Base-by-base conservation (phyloP, 2,888 invertebrate species). In the Drosophila neotestacea region DNA sequence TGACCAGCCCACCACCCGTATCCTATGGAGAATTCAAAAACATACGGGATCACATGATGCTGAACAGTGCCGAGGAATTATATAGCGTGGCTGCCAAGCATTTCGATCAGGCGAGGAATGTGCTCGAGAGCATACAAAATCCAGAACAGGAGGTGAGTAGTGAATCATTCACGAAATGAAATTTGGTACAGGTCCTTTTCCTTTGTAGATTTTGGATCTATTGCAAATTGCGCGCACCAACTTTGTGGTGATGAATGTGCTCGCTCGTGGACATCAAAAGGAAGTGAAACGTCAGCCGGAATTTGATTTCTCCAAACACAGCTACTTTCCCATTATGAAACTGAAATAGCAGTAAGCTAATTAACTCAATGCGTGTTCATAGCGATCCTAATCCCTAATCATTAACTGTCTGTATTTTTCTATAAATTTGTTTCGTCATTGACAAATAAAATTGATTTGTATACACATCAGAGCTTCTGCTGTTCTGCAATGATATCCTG, bases 151-250 rank as follows among this genome's bases (percentile, higher is more conserved):
- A 97, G 94, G 96, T 96, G 91, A 92, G 88, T 67, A 13, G 2
- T 28, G 2, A n/a, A 27, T 1, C 4, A n/a, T 5, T 42, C 16
- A 1, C 0, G 16, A 16, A 16, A 16, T 41, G 9, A 7, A 13
- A 7, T 4, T 16, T 4, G 9, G 32, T 32, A 32, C 6, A 22
- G 10, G 10, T 5, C 2, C 3, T 11, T 2, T 27, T 42, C 10
- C 74, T 73, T 94, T 94, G 16, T 93, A 97, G 96, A 95, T 97
- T 68, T 93, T 94, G 32, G 96, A 96, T 90, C 94, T 98, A 75
- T 93, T 98, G 54, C 97, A 97, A 93, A 96, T 99, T 77, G 96
- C 97, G 42, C 99, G 99, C 94, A 98, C 97, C 0, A 99, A 99
- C 94, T 98, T 97, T 91, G 96, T 99, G 80, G 98, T 99, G 11